These are phyloP conservation scores for Uropetala carovei DNA, from an alignment of 2,888 invertebrate genomes.

Conservation along the genomic window DNA sequence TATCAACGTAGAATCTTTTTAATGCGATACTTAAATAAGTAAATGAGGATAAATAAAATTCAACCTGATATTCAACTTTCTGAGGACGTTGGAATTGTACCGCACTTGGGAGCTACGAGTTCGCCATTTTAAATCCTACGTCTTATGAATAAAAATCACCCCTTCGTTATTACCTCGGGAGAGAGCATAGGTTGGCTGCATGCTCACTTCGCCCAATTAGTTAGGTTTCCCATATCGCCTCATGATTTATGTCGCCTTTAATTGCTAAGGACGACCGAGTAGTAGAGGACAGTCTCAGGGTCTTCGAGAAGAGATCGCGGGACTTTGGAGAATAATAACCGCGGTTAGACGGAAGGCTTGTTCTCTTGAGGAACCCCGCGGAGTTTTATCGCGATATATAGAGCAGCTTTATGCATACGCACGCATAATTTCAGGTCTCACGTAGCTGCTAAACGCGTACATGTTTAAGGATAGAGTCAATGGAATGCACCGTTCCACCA, in stretches of 20 bases:
- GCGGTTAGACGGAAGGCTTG: neutral
- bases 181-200: neutral
- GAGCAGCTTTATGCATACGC: neutral
- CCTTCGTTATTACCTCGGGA: neutral
- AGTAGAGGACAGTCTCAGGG: neutral
- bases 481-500: slow-evolving; percentile 8
- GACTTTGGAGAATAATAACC: slow-evolving; percentile 21
- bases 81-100: neutral
- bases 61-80: no score
- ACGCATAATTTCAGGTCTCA: neutral
- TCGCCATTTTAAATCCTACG: neutral
- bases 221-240: slow-evolving; percentile 5
- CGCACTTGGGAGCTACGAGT: neutral
- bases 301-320: neutral
- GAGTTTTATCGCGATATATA: slow-evolving; percentile 14
- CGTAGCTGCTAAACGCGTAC: neutral
- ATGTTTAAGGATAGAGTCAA: neutral
- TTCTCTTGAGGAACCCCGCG: neutral
- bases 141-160: neutral
- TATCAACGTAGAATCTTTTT: no score
- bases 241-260: slow-evolving; percentile 10
- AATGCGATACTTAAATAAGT: no score
- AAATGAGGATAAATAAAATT: no score
- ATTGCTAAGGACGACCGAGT: neutral
- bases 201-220: neutral